Evolutionary conservation across 1,140 invertebrate species (phyloP).

Genomic region (Telenomus remus): DNA sequence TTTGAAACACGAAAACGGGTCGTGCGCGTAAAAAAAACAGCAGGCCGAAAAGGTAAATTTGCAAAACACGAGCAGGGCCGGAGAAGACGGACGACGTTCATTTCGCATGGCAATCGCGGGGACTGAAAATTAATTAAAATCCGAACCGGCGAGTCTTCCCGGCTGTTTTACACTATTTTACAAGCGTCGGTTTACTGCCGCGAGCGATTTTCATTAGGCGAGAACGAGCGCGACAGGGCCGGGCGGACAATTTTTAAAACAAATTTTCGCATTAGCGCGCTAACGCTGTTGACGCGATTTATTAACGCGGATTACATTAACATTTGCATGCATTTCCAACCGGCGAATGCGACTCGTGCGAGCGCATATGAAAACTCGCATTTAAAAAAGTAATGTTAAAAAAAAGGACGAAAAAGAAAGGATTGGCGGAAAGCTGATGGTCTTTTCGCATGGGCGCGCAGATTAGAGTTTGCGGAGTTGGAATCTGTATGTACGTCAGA

Average conservation of each 20-base stretch:
- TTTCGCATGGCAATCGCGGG: conserved; percentile 30
- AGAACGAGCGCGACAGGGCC: conserved; percentile 6
- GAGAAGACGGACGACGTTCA: conserved; percentile 27
- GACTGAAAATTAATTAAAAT: conserved; percentile 40
- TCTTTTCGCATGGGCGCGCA: too few species aligned
- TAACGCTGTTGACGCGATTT: conserved; percentile 32
- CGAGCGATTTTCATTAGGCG: conserved; percentile 35
- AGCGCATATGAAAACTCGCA: conserved; percentile 35
- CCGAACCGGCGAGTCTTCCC: conserved; percentile 21
- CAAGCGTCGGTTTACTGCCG: conserved; percentile 24
- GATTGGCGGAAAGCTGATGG: not conserved
- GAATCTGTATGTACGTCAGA: conserved; percentile 10
- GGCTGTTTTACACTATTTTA: conserved; percentile 26
- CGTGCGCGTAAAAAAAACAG: not conserved
- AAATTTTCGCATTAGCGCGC: conserved; percentile 28
- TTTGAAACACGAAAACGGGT: not conserved
- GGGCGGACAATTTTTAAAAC: conserved; percentile 21
- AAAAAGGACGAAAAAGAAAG: conserved; percentile 8
- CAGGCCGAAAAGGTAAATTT: not conserved
- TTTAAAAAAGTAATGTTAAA: conserved; percentile 2
- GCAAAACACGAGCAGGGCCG: conserved; percentile 1
- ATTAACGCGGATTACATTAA: conserved; percentile 35
- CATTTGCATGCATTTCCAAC: conserved; percentile 24
- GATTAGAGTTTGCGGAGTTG: too few species aligned
- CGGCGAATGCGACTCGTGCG: conserved; percentile 20